A percentile compares a stretch with the other conserved stretches of the same genome.
These are phyloP conservation scores for Varanus salvator DNA, from an alignment of 2,113 vertebrate genomes.

Conservation along the genomic window DNA sequence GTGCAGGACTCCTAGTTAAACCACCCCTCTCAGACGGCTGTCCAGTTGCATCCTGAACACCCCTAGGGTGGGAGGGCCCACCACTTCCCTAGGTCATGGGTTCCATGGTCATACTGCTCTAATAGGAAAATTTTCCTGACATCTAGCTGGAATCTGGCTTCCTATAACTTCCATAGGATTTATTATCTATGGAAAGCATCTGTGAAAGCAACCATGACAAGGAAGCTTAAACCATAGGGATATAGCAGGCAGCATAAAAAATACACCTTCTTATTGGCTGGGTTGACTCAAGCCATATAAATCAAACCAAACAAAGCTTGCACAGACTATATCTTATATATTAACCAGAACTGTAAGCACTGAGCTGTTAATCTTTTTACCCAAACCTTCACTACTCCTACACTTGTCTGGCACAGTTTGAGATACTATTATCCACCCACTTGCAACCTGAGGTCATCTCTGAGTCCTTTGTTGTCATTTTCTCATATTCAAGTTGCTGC, in stretches of 20 bases:
- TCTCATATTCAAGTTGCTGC: neutral
- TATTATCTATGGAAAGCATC: neutral
- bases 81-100: too few relatives aligned
- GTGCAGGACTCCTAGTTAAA: too few relatives aligned
- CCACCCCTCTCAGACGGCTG: too few relatives aligned
- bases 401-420: constrained; percentile 27
- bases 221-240: neutral
- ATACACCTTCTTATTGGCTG: neutral
- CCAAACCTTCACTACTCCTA: neutral
- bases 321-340: neutral
- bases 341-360: neutral
- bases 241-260: neutral
- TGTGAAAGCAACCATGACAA: neutral
- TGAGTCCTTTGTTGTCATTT: constrained; percentile 6
- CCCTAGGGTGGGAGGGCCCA: too few relatives aligned
- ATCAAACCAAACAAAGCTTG: neutral
- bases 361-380: constrained; percentile 1
- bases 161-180: too few relatives aligned
- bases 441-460: constrained; percentile 20
- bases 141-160: too few relatives aligned
- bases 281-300: neutral
- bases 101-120: too few relatives aligned
- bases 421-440: constrained; percentile 13
- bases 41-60: too few relatives aligned
- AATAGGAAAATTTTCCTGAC: too few relatives aligned